Base-by-base conservation (phyloP, 53 echinoderm and acorn worm species). In the Patiria pectinifera region DNA sequence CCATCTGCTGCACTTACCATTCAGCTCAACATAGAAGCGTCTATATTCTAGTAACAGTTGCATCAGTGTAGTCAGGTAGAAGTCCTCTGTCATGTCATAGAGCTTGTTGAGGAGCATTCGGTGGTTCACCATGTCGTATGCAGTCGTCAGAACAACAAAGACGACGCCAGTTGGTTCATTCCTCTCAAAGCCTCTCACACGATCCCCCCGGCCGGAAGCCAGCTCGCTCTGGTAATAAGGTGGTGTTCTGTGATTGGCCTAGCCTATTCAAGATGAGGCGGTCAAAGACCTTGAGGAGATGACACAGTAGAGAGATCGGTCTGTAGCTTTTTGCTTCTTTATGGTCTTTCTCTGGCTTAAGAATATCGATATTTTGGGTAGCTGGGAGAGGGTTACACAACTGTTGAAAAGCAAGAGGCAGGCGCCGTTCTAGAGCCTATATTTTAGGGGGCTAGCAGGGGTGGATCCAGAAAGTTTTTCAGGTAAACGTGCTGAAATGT, bases 131-230 rank as follows among this genome's bases (percentile, higher is more conserved):
- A 76, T 92, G 47, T 89, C 62, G 60, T 59, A 89, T 25, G 92
- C 92, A 83, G 92, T 77, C 15, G 84, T 80, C 19, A 85, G 85
- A 80, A 85, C 85, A 24, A 92, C 92, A 85, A 92, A 85, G 14
- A 85, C 75, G 4, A 58, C 91, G 48, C 49, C 83, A 23, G 63
- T 91, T 53, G 77, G 45, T 15, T 81, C 26, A 82, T 77, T 82
- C 44, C 22, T 92, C 92, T 85, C 78, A 22, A 75, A 84, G n/a
- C 85, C 91, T 66, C 14, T 75, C 72, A 23, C 83, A 59, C 13
- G 91, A 91, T 82, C 71, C 83, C 19, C 91, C 84, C 6, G 83
- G 84, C 35, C 8, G 49, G 75, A 83, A 84, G 18, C 83, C 76
- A 35, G 61, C 74, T 48, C 74, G 81, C n/a, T 91, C 91, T 45